Evolutionary conservation across 2,797 vertebrate genomes (phyloP).

Genomic region (Eurystomus glaucurus): DNA sequence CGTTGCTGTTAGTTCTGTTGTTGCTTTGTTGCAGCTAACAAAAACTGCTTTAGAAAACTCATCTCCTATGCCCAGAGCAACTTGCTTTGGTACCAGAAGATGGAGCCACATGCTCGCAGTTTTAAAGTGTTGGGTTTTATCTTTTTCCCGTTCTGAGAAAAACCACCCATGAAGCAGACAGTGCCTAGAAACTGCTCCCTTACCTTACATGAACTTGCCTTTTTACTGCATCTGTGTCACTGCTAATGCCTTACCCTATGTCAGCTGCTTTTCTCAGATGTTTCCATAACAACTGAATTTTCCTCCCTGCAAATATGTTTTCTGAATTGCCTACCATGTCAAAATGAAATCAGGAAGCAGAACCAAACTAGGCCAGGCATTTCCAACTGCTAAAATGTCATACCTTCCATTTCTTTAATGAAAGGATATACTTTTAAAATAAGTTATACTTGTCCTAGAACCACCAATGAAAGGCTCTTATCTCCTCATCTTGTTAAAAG

Average conservation of each 20-base stretch:
- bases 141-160: not conserved
- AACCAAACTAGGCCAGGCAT: not conserved
- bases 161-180: not conserved
- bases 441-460: not conserved
- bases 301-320: conserved; percentile 23
- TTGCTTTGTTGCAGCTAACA: not conserved
- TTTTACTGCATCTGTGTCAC: not conserved
- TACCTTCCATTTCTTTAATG: not conserved
- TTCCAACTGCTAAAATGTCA: not conserved
- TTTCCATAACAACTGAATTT: conserved; percentile 54
- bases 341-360: conserved; percentile 16
- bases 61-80: not conserved
- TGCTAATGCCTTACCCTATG: not conserved
- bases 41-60: not conserved
- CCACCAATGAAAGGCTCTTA: rapidly evolving
- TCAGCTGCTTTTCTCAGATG: conserved; percentile 29
- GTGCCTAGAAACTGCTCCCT: conserved; percentile 18
- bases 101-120: conserved; percentile 60
- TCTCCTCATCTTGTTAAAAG: not conserved
- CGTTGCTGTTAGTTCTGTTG: not conserved
- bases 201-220: conserved; percentile 54
- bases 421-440: not conserved
- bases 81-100: conserved; percentile 49
- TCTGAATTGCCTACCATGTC: not conserved
- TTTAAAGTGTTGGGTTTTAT: not conserved